These are phyloP conservation scores for Hesperophylax magnus DNA, from an alignment of 1,140 invertebrate genomes.

Conservation along the genomic window DNA sequence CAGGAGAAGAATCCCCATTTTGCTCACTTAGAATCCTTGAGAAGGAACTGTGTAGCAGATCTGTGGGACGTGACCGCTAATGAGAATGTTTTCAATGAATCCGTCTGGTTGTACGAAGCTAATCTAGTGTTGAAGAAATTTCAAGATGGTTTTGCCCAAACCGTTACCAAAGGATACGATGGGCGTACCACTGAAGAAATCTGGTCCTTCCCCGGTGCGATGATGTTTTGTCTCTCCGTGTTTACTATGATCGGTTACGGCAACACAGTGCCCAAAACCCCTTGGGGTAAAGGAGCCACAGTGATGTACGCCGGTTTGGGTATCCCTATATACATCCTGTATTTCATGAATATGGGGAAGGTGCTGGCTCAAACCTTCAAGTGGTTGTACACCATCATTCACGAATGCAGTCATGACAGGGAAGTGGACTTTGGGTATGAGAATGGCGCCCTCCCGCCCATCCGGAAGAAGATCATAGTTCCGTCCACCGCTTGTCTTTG, in stretches of 20 bases:
- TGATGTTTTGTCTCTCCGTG: constrained; percentile 90
- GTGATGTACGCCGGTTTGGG: constrained; percentile 96
- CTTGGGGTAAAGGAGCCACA: constrained; percentile 92
- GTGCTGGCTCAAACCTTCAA: constrained; percentile 84
- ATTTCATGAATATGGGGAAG: constrained; percentile 92
- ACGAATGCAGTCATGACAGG: constrained; percentile 78
- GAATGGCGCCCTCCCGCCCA: constrained; percentile 63
- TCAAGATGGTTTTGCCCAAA: constrained; percentile 78
- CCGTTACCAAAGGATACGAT: constrained; percentile 85
- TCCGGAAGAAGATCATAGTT: constrained; percentile 81
- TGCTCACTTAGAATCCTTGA: constrained; percentile 66
- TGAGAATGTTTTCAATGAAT: constrained; percentile 83
- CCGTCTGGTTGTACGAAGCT: constrained; percentile 78
- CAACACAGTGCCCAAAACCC: constrained; percentile 91
- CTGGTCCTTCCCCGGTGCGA: constrained; percentile 88
- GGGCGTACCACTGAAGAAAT: constrained; percentile 79
- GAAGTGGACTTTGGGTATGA: constrained; percentile 69
- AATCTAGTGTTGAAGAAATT: constrained; percentile 79
- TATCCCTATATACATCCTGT: constrained; percentile 92
- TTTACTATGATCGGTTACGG: constrained; percentile 97
- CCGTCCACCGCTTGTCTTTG: constrained; percentile 95
- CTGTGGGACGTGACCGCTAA: constrained; percentile 83
- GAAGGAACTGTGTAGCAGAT: constrained; percentile 72
- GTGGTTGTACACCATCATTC: constrained; percentile 84
- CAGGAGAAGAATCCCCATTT: constrained; percentile 75